Percentiles rank a stretch among this genome's conserved stretches.
Evolutionary conservation across 2,888 invertebrate genomes (phyloP).

Genomic region (Hanleya hanleyi): DNA sequence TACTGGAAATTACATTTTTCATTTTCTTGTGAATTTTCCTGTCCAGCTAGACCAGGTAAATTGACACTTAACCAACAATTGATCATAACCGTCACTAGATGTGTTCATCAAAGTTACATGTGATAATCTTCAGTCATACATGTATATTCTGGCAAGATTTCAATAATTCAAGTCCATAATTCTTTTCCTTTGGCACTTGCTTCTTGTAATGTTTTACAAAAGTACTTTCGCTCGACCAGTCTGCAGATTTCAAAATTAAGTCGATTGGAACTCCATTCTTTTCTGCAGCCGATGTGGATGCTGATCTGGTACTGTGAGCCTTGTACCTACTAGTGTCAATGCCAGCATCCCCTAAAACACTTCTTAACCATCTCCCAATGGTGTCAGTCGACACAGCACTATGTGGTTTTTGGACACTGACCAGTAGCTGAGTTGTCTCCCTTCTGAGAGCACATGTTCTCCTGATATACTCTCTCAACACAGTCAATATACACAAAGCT

Average conservation of each 20-base stretch:
- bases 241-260: constrained; percentile 23
- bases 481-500: background rate
- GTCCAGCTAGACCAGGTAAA: too few relatives aligned
- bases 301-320: constrained; percentile 22
- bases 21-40: too few relatives aligned
- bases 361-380: constrained; percentile 8
- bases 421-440: background rate
- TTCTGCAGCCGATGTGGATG: constrained; percentile 20
- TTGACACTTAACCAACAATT: too few relatives aligned
- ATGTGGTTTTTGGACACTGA: constrained; percentile 3
- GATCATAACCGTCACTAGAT: too few relatives aligned
- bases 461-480: background rate
- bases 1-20: too few relatives aligned
- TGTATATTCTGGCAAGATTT: too few relatives aligned
- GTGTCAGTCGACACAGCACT: background rate
- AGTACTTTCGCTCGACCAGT: constrained; percentile 23
- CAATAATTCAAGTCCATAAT: too few relatives aligned
- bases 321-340: background rate
- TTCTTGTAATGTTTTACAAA: constrained; percentile 22
- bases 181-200: too few relatives aligned
- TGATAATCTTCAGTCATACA: too few relatives aligned
- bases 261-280: constrained; percentile 6
- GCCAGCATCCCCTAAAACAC: background rate
- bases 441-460: background rate
- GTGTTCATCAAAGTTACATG: too few relatives aligned